phyloP scores from a whole-genome alignment of 2,113 vertebrate species.

The Rana temporaria region DNA sequence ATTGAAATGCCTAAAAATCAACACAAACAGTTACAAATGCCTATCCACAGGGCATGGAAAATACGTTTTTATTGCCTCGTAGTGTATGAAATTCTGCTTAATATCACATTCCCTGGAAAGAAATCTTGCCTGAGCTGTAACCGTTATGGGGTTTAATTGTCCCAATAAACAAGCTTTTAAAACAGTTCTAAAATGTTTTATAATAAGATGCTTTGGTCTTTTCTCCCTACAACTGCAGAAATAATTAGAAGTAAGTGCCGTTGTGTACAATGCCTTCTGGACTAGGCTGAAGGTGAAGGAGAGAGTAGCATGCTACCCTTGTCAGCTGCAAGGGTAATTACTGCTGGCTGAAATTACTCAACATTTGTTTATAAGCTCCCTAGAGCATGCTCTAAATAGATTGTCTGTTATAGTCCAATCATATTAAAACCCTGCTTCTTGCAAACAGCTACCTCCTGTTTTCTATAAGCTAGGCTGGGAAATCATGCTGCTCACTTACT shows the following conservation, averaged over 20 bases:
- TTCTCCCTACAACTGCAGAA: slow-evolving; percentile 89
- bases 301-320: slow-evolving; percentile 99
- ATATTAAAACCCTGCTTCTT: slow-evolving; percentile 94
- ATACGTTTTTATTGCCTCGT: slow-evolving; percentile 61
- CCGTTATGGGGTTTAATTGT: slow-evolving; percentile 85
- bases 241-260: slow-evolving; percentile 85
- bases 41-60: slow-evolving; percentile 35
- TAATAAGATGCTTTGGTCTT: slow-evolving; percentile 91
- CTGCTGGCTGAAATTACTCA: slow-evolving; percentile 99
- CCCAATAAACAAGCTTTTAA: slow-evolving; percentile 82
- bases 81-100: slow-evolving; percentile 68
- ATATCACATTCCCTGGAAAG: slow-evolving; percentile 67
- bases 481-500: slow-evolving; percentile 93
- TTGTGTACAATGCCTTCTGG: slow-evolving; percentile 92
- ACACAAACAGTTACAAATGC: background rate
- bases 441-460: slow-evolving; percentile 93
- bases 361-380: slow-evolving; percentile 99
- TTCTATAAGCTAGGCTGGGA: slow-evolving; percentile 88
- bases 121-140: slow-evolving; percentile 80
- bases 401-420: slow-evolving; percentile 99
- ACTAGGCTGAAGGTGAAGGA: slow-evolving; percentile 98
- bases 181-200: slow-evolving; percentile 82
- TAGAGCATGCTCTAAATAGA: slow-evolving; percentile 99
- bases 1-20: slow-evolving; percentile 36
- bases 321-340: slow-evolving; percentile 99